Conservation (phyloP, 2,113 vertebrate species). For the Dipodomys stephensi region DNA sequence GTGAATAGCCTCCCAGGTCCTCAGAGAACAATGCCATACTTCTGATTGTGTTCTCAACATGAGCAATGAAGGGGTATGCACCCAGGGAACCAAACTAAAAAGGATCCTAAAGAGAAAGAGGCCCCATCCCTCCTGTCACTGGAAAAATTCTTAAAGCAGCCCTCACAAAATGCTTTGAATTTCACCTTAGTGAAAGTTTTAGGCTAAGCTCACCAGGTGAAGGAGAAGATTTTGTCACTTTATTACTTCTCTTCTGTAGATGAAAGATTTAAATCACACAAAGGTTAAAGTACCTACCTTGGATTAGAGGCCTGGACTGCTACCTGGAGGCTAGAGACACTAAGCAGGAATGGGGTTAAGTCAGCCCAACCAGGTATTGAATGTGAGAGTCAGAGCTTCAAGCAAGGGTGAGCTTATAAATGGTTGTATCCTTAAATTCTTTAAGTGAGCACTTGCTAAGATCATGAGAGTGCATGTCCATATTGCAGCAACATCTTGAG, state of each 20-base stretch:
- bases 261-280: background rate
- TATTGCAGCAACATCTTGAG: background rate
- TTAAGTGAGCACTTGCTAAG: background rate
- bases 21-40: background rate
- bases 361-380: background rate
- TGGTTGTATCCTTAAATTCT: background rate
- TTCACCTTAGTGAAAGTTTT: background rate
- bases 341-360: background rate
- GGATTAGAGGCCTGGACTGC: background rate
- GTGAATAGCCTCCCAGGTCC: slow-evolving; percentile 40
- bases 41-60: background rate
- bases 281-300: background rate
- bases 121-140: background rate
- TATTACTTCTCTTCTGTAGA: slow-evolving; percentile 31
- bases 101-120: background rate
- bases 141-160: background rate
- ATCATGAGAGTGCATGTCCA: background rate
- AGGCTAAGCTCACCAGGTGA: background rate
- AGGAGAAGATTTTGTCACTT: background rate
- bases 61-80: background rate
- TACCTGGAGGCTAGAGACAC: background rate
- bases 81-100: background rate
- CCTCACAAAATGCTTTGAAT: background rate
- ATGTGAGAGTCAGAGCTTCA: background rate
- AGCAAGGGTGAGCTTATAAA: background rate